These are phyloP conservation scores for Ceyx erithaca DNA, from an alignment of 2,797 vertebrate genomes.

Conservation along the genomic window DNA sequence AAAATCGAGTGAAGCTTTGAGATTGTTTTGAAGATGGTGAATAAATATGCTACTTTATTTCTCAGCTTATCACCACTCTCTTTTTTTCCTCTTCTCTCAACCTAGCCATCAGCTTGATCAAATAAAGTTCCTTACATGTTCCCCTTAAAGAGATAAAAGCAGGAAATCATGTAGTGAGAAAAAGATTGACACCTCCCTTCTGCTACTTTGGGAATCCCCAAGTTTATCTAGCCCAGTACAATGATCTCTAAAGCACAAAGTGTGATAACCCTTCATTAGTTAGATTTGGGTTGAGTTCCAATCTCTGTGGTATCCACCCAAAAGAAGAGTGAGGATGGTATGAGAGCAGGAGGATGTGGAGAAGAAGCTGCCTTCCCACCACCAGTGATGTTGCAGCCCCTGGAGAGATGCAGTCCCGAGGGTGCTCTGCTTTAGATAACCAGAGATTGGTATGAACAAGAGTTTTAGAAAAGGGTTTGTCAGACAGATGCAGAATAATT, in stretches of 20 bases:
- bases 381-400: rapidly evolving
- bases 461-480: neutral
- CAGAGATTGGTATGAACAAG: neutral
- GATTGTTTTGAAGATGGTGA: neutral
- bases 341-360: neutral
- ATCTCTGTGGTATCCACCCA: neutral
- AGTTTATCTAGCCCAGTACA: neutral
- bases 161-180: neutral
- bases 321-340: neutral
- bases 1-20: neutral
- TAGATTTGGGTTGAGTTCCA: neutral
- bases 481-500: neutral
- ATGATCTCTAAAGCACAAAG: neutral
- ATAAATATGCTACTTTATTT: neutral
- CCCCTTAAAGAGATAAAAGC: neutral
- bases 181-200: neutral
- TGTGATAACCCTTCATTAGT: neutral
- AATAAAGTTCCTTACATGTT: neutral
- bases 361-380: neutral
- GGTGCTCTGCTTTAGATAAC: neutral
- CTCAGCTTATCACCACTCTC: neutral
- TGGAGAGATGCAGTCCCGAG: neutral
- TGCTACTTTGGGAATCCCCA: neutral
- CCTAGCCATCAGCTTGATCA: neutral
- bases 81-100: neutral